Base-by-base conservation (phyloP, 2,113 vertebrate genomes). In the Toxostoma redivivum region DNA sequence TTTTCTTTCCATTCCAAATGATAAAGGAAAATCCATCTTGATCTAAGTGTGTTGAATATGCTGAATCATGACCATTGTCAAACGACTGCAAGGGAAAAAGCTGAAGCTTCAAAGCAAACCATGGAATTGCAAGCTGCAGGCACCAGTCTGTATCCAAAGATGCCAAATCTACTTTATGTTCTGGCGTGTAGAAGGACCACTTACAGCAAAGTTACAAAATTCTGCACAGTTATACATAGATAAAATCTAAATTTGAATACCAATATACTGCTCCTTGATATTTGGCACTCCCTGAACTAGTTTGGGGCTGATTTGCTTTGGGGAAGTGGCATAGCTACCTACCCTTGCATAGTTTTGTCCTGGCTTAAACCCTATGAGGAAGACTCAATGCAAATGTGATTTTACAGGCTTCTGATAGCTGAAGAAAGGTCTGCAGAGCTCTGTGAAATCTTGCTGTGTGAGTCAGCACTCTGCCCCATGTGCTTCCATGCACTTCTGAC, bases 301-400 rank as follows among this genome's bases (percentile, higher is more conserved):
- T 95, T 86, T 86, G 88, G 76, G 82, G 56, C 51, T 86, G 56
- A 86, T 78, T 90, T 80, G 92, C 88, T 94, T 45, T 92, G 64
- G 77, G 86, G 81, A 92, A 89, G 81, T 79, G 38, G 76, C 71
- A 25, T 30, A 86, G 71, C 76, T 83, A 64, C 60, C 76, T 83
- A 64, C 60, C 64, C 47, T 66, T 90, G 38, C 35, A 37, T 61
- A 42, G 54, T 86, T 94, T 91, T 83, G 71, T 90, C 58, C 88
- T 88, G 70, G 50, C 72, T 92, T 88, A 94, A 94, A 86, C 51
- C n/a, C 66, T 74, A 4, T 0, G 5, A 90, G 91, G 91, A 94
- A 96, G 78, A 60, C 35, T 90, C 33, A 80, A 94, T 94, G 96
- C 94, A 95, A 93, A 96, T 97, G 83, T 53, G 88, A 81, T 60